Conservation (phyloP, 2,113 vertebrate species). For the Zonotrichia leucophrys region DNA sequence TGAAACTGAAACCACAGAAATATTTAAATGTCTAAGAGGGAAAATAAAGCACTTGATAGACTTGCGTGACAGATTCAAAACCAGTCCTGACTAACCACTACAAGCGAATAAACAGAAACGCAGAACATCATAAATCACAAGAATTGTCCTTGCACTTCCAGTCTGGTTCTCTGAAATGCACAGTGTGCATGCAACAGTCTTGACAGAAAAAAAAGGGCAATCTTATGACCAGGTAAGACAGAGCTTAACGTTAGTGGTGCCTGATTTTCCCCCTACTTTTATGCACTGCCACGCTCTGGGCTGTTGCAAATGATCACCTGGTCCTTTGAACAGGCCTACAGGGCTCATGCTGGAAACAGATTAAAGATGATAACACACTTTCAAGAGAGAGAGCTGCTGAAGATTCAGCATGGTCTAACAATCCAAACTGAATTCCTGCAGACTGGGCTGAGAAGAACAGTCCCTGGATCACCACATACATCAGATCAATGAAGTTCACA, state of each 20-base stretch:
- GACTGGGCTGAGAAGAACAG: background rate
- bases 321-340: background rate
- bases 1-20: constrained; percentile 28
- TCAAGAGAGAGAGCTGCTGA: background rate
- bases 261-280: background rate
- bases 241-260: background rate
- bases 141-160: background rate
- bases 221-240: background rate
- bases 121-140: background rate
- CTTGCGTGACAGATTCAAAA: background rate
- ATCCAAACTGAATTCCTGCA: background rate
- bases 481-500: background rate
- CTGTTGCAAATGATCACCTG: background rate
- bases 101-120: background rate
- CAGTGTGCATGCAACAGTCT: background rate
- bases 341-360: background rate
- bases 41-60: background rate
- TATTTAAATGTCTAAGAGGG: background rate
- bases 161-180: background rate
- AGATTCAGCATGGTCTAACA: background rate
- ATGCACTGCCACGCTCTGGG: background rate
- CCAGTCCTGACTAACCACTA: background rate
- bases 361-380: background rate
- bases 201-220: background rate
- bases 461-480: background rate